These are phyloP conservation scores for Sandelia bainsii DNA, from an alignment of 2,797 vertebrate species.

Conservation along the genomic window DNA sequence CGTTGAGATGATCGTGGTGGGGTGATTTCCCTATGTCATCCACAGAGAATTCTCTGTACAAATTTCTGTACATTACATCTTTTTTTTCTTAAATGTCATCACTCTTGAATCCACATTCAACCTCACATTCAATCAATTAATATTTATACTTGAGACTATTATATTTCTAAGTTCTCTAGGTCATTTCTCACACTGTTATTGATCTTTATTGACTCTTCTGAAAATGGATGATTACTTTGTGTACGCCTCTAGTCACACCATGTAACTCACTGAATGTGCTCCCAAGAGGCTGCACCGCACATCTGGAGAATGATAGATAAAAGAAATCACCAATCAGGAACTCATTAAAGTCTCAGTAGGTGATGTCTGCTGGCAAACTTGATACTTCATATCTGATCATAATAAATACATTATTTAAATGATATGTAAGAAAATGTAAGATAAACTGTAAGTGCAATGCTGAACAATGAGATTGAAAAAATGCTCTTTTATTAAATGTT, in stretches of 20 bases:
- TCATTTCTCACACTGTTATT: constrained; percentile 24
- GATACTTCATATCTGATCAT: no score
- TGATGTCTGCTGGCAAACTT: no score
- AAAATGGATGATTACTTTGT: constrained; percentile 28
- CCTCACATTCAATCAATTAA: constrained; percentile 17
- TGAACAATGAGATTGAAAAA: neutral
- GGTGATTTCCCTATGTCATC: constrained; percentile 51
- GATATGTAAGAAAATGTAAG: no score
- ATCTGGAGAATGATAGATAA: no score
- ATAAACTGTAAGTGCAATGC: no score
- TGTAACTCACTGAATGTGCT: constrained; percentile 43
- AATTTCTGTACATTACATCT: neutral
- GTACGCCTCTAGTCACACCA: constrained; percentile 52
- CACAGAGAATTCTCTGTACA: no score
- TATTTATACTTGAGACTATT: constrained; percentile 24
- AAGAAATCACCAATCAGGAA: no score
- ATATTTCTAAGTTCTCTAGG: neutral
- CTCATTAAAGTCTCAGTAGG: no score
- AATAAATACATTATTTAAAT: no score
- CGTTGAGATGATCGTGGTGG: constrained; percentile 84
- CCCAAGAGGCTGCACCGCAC: constrained; percentile 46
- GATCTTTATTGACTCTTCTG: constrained; percentile 24
- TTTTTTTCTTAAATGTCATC: constrained; percentile 2
- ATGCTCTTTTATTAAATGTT: neutral
- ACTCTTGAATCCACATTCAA: neutral